Evolutionary conservation across 2,797 vertebrate genomes (phyloP), one percentile per base, ranked within the genome.

Genomic region (Peromyscus aztecus): DNA sequence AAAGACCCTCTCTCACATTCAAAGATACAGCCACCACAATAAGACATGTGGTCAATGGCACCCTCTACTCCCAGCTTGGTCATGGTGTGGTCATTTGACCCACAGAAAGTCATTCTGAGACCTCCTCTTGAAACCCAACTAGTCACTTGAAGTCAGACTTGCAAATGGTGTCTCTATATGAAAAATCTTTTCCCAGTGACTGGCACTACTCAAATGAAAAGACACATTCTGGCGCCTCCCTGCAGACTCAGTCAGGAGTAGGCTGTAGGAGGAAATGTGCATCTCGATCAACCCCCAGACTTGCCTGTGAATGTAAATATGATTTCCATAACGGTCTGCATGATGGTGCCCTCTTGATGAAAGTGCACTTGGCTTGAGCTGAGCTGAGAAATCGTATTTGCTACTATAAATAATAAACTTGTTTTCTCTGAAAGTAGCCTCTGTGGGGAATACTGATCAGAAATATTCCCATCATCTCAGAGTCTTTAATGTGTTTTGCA

Each of bases 341-440:
- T 9, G 21, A 95, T 61, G 80, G 67, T 63, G 93, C 59, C 80
- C 85, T n/a, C 85, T 63, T 71, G 67, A 73, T 94, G 52, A 43
- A 97, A 97, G 55, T 85, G 59, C 19, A 94, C 57, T 49, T 94
- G 97, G 84, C 95, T 91, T 86, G 88, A n/a, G 92, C 91, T 97
- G 76, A 88, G 43, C 65, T 1, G 65, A 97, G 57, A 94, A 94
- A 86, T 97, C 93, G 76, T 92, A 81, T 96, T 97, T 95, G 92
- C 97, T 91, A 88, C 95, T 95, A 97, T 98, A 98, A 98, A 98
- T 98, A 98, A 98, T 96, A 34, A 95, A 97, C 96, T 85, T 2
- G 2, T 94, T 97, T 97, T 97, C 71, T 97, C 89, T 43, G 91
- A 29, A 95, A 97, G 77, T 85, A 31, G 88, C 57, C 85, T 97